Conservation (phyloP, 2,797 vertebrate species). For the Megaceryle alcyon region DNA sequence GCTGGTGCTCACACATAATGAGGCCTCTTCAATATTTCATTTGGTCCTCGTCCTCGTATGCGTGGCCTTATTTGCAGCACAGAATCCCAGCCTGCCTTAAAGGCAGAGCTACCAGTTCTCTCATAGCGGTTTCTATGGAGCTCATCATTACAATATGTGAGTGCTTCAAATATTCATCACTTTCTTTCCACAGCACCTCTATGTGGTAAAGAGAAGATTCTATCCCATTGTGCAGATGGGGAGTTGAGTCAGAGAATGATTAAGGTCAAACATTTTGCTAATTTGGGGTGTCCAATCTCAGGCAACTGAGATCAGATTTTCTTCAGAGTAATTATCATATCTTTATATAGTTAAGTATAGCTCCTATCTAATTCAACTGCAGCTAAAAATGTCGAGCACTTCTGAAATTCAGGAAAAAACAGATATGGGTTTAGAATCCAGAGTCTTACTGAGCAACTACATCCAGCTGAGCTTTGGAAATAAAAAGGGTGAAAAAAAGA, state of each 20-base stretch:
- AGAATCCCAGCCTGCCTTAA: neutral
- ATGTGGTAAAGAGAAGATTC: neutral
- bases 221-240: neutral
- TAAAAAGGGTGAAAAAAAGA: neutral
- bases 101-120: neutral
- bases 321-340: constrained; percentile 41
- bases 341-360: neutral
- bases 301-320: neutral
- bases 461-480: neutral
- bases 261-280: constrained; percentile 47
- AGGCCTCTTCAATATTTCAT: constrained; percentile 26
- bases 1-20: neutral
- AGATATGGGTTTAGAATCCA: neutral
- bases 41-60: neutral
- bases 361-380: constrained; percentile 4
- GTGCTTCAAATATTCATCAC: neutral
- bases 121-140: neutral
- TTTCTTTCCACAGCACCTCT: neutral
- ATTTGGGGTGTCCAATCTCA: constrained; percentile 46
- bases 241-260: constrained; percentile 33
- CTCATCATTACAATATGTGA: neutral
- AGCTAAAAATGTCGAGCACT: neutral
- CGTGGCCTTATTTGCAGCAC: neutral
- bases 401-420: neutral
- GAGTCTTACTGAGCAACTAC: neutral